Evolutionary conservation across 2,888 invertebrate genomes (phyloP).

Genomic region (Drosophila histrio): DNA sequence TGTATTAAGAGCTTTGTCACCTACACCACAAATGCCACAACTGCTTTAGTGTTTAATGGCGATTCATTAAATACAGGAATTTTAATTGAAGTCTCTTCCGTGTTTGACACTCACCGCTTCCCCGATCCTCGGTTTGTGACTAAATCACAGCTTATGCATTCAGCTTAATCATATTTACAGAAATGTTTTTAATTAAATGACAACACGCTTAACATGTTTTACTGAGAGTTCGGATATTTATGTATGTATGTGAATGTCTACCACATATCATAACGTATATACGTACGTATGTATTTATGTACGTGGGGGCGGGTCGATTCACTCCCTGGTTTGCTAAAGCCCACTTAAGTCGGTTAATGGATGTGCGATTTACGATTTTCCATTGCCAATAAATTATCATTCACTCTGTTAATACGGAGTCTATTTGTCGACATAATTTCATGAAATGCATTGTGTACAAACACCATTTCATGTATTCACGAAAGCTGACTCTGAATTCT

Average conservation of each 20-base stretch:
- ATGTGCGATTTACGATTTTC: slow-evolving; percentile 58
- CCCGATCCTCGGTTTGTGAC: background rate
- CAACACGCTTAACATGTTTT: slow-evolving; percentile 34
- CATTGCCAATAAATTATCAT: slow-evolving; percentile 46
- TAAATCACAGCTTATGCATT: slow-evolving; percentile 44
- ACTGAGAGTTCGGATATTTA: background rate
- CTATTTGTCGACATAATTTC: too few relatives aligned
- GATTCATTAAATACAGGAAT: slow-evolving; percentile 50
- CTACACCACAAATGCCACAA: slow-evolving; percentile 6
- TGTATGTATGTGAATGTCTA: background rate
- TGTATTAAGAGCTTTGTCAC: slow-evolving; percentile 42
- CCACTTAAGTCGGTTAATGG: slow-evolving; percentile 64
- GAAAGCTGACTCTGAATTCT: too few relatives aligned
- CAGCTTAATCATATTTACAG: slow-evolving; percentile 59
- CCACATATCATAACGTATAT: background rate
- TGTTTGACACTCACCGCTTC: background rate
- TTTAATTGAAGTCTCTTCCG: slow-evolving; percentile 51
- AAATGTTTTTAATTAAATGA: slow-evolving; percentile 56
- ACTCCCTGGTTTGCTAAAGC: slow-evolving; percentile 23
- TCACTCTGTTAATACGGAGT: too few relatives aligned
- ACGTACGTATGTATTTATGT: background rate
- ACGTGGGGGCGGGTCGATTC: background rate
- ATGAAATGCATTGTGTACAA: too few relatives aligned
- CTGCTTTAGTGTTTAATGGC: slow-evolving; percentile 36
- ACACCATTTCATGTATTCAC: too few relatives aligned